Percentiles rank a stretch among this genome's conserved stretches.
These are phyloP conservation scores for Protobothrops mucrosquamatus DNA, from an alignment of 2,113 vertebrate genomes.

Conservation along the genomic window DNA sequence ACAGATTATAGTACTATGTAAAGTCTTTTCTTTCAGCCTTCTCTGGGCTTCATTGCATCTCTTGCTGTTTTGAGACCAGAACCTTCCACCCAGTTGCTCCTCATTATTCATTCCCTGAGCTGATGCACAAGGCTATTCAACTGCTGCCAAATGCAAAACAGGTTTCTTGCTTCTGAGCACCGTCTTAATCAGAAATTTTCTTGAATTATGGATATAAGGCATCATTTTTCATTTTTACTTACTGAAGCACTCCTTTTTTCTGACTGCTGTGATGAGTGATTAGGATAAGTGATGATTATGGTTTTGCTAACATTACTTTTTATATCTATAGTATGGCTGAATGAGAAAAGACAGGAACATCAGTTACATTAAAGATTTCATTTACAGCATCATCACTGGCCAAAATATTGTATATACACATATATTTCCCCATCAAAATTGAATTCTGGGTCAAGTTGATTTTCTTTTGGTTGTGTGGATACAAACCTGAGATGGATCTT, in stretches of 20 bases:
- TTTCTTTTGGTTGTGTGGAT: not conserved
- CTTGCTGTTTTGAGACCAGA: not conserved
- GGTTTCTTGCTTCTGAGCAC: constrained; percentile 9
- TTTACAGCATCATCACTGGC: constrained; percentile 33
- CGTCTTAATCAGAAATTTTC: constrained; percentile 27
- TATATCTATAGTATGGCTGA: constrained; percentile 25
- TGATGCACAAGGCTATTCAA: not conserved
- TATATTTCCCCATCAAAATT: not conserved
- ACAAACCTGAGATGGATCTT: not conserved
- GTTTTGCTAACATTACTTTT: constrained; percentile 49
- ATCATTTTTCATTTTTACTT: constrained; percentile 52
- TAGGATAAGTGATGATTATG: constrained; percentile 40
- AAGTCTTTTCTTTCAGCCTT: not conserved
- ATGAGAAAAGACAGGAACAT: constrained; percentile 32
- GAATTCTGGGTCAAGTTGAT: not conserved
- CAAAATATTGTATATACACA: not conserved
- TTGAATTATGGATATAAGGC: constrained; percentile 35
- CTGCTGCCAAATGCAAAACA: constrained; percentile 1
- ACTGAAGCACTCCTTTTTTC: constrained; percentile 24
- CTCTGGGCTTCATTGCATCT: not conserved
- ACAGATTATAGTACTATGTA: not conserved
- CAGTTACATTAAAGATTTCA: constrained; percentile 39
- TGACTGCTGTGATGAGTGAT: constrained; percentile 32
- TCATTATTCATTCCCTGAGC: not conserved
- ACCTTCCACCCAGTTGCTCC: not conserved